Conservation (phyloP, 2,888 invertebrate genomes). For the Agrotis puta region DNA sequence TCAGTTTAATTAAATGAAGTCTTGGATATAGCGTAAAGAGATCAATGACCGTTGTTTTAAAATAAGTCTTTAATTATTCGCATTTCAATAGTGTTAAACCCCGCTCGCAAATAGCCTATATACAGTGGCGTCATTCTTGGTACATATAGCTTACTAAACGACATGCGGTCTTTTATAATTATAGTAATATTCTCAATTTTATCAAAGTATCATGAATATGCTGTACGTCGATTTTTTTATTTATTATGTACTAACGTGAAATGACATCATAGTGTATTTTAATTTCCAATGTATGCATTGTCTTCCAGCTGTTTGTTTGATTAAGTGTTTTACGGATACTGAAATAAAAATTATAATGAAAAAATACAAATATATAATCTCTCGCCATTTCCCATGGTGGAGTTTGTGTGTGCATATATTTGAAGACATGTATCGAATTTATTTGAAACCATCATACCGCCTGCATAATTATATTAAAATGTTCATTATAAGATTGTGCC, state of each 20-base stretch:
- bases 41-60: slow-evolving; percentile 15
- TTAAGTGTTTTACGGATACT: slow-evolving; percentile 15
- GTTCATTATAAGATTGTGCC: slow-evolving; percentile 11
- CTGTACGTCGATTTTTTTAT: neutral
- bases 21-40: neutral
- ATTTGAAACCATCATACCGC: slow-evolving; percentile 13
- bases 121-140: slow-evolving; percentile 27
- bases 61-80: slow-evolving; percentile 28
- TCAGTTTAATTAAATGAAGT: neutral
- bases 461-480: slow-evolving; percentile 14
- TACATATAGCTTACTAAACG: slow-evolving; percentile 13
- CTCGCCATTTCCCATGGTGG: neutral
- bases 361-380: slow-evolving; percentile 5
- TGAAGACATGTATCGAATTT: slow-evolving; percentile 16
- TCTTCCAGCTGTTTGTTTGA: slow-evolving; percentile 53
- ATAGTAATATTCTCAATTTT: neutral
- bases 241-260: slow-evolving; percentile 19
- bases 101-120: slow-evolving; percentile 40
- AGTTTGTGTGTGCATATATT: neutral
- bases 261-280: slow-evolving; percentile 11
- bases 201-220: slow-evolving; percentile 4
- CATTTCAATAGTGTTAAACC: slow-evolving; percentile 36
- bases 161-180: neutral
- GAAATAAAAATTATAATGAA: slow-evolving; percentile 20
- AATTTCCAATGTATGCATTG: slow-evolving; percentile 37